Evolutionary conservation across 2,113 vertebrate genomes (phyloP), one percentile per base, ranked within the genome.

Genomic region (Saccopteryx bilineata): DNA sequence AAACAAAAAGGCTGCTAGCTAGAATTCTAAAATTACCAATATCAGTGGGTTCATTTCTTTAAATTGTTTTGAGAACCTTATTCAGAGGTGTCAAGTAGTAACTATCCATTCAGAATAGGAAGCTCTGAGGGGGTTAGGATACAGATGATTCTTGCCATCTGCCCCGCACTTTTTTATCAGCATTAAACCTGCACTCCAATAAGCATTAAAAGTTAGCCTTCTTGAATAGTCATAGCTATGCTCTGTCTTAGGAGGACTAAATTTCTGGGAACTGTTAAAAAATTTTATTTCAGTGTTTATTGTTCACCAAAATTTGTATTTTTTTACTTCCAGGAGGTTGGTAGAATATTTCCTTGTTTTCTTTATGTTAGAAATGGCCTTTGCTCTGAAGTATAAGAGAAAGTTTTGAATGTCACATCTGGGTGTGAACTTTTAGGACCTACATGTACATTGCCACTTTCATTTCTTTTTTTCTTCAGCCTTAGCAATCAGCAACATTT

Each of bases 1-100:
- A 93, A 90, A 76, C 60, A 23, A 75, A 78, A 96, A 91, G 19
- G 74, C 60, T 93, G 10, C 87, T 76, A n/a, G 91, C 63, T 92
- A 76, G 79, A 86, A 84, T 66, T 91, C 23, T 56, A 88, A 97
- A 84, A 96, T 83, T 75, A 88, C 39, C 68, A 33, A 4, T 58
- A n/a, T 78, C 75, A 17, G 28, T 80, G 58, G 23, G n/a, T 65
- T 96, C 28, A 24, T 39, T 28, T 56, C 92, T 91, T 91, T 92
- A 69, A 91, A 90, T 52, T 93, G 50, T 91, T 90, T 91, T 89
- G 56, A 76, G 71, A 87, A 92, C 13, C 46, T 86, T 80, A 63
- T 87, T 79, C 39, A 58, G 82, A 46, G 9, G 0, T 72, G 19
- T 92, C 56, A 69, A 60, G 33, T 56, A 54, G 52, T 78, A 88